Conservation (phyloP, 2,113 vertebrate genomes). For the Hippocampus guttulatus region DNA sequence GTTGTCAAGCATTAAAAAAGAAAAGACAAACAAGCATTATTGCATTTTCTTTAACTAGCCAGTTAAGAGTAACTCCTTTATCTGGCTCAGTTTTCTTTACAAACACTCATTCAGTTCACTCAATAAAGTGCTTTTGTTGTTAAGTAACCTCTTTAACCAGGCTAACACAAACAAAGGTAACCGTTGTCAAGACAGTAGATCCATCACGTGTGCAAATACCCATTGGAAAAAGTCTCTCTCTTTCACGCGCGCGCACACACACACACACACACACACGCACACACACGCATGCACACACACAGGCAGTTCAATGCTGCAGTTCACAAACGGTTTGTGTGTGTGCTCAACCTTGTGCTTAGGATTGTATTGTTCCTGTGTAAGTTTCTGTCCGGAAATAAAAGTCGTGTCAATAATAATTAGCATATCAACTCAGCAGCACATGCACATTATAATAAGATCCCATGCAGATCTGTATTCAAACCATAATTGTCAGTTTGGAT, state of each 20-base stretch:
- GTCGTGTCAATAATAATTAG: too few relatives aligned
- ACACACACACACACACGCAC: slow-evolving; percentile 6
- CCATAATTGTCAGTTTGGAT: neutral
- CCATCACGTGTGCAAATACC: slow-evolving; percentile 24
- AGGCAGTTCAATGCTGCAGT: slow-evolving; percentile 22
- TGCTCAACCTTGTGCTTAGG: slow-evolving; percentile 41
- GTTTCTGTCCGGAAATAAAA: neutral
- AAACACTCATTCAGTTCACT: slow-evolving; percentile 37
- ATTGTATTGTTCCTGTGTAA: neutral
- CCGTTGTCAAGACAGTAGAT: slow-evolving; percentile 25
- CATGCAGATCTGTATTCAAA: neutral
- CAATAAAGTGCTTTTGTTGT: slow-evolving; percentile 70
- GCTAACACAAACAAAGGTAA: slow-evolving; percentile 19
- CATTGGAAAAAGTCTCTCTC: neutral
- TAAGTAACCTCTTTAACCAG: slow-evolving; percentile 34
- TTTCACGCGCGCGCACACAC: neutral
- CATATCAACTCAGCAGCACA: neutral
- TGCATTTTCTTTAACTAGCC: slow-evolving; percentile 4
- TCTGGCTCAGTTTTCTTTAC: neutral
- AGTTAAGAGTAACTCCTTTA: neutral
- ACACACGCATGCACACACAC: neutral
- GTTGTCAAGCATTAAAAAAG: neutral
- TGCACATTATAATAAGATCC: neutral
- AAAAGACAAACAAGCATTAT: neutral
- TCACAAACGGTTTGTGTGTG: slow-evolving; percentile 14